These are phyloP conservation scores for Catharus fuscescens DNA, from an alignment of 2,113 vertebrate species.

Conservation along the genomic window DNA sequence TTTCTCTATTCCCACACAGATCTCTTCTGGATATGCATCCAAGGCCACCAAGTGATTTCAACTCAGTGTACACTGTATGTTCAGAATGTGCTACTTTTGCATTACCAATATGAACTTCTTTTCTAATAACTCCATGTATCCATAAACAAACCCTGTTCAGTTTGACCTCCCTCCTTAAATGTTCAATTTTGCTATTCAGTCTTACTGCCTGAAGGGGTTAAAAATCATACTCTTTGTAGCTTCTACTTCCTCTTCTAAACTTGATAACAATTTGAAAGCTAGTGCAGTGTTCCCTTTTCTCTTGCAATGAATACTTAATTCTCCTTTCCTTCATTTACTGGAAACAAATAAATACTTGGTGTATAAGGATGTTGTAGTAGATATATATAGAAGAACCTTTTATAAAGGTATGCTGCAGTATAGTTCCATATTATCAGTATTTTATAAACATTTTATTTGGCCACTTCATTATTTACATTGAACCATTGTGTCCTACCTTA, in stretches of 20 bases:
- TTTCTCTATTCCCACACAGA: neutral
- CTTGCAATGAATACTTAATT: neutral
- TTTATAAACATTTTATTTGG: neutral
- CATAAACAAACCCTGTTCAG: neutral
- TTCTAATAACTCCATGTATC: neutral
- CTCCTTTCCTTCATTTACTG: neutral
- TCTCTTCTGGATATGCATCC: neutral
- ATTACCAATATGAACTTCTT: neutral
- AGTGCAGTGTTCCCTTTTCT: neutral
- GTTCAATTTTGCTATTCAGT: neutral
- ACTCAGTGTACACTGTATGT: neutral
- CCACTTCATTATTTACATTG: neutral
- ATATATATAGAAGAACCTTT: neutral
- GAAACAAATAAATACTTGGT: neutral
- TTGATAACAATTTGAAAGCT: neutral
- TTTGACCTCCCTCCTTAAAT: neutral
- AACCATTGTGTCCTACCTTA: constrained; percentile 80
- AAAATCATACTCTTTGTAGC: neutral
- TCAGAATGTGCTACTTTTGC: neutral
- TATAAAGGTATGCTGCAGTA: neutral
- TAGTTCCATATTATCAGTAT: neutral
- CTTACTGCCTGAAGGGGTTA: neutral
- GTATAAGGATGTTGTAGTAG: neutral
- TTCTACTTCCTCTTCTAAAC: neutral
- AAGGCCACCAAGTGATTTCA: neutral